Conservation (phyloP, 2,113 vertebrate genomes). For the Saccopteryx leptura region DNA sequence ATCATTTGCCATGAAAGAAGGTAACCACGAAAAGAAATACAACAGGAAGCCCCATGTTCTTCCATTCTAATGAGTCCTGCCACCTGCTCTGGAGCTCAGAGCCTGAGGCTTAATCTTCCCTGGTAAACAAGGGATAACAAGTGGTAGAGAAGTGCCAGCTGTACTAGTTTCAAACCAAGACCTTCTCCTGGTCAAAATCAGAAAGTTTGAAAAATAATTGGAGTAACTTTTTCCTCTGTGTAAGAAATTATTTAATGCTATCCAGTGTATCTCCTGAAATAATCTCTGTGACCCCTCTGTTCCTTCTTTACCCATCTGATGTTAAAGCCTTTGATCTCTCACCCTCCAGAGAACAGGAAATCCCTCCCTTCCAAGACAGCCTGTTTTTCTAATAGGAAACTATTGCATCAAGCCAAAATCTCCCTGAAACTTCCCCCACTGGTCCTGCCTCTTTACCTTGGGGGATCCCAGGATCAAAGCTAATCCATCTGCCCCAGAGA, state of each 20-base stretch:
- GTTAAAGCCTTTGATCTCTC: conserved; percentile 66
- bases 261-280: conserved; percentile 30
- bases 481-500: background rate
- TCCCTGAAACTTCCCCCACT: background rate
- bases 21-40: conserved; percentile 41
- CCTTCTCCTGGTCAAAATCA: conserved; percentile 22
- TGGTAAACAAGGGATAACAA: background rate
- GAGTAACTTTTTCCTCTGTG: background rate
- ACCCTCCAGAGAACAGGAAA: conserved; percentile 54
- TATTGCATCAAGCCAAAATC: background rate
- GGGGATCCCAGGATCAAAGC: conserved; percentile 46
- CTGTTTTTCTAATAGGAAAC: background rate
- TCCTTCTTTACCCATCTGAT: background rate
- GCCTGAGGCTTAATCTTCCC: background rate
- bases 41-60: background rate
- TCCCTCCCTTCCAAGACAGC: background rate
- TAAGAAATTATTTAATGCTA: conserved; percentile 1
- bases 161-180: background rate
- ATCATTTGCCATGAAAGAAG: conserved; percentile 47
- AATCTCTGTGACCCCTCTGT: conserved; percentile 25
- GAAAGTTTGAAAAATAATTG: conserved; percentile 7
- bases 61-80: background rate
- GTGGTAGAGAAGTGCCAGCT: background rate
- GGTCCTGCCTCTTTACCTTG: background rate
- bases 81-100: background rate